Conservation (phyloP, 2,797 vertebrate genomes). For the Acipenser transmontanus region DNA sequence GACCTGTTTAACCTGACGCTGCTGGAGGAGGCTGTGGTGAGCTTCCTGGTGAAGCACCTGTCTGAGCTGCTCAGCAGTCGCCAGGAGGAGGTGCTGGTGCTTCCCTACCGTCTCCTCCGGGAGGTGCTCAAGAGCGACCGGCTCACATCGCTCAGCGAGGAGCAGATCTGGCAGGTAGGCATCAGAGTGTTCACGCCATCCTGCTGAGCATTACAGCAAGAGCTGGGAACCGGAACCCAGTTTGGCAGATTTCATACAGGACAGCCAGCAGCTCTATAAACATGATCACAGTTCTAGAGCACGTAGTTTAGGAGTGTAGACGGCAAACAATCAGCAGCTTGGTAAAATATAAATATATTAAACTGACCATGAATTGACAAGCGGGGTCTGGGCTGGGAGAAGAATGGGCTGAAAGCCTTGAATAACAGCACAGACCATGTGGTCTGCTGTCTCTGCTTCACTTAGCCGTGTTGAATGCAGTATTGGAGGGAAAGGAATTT, state of each 20-base stretch:
- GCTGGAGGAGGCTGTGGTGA: constrained; percentile 87
- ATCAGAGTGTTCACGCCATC: too few relatives aligned
- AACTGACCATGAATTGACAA: background rate
- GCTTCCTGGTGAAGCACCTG: constrained; percentile 91
- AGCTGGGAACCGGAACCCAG: too few relatives aligned
- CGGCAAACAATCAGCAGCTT: too few relatives aligned
- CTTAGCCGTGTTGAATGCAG: too few relatives aligned
- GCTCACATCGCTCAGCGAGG: constrained; percentile 89
- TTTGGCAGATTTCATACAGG: too few relatives aligned
- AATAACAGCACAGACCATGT: background rate
- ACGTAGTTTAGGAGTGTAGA: too few relatives aligned
- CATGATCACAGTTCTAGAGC: too few relatives aligned
- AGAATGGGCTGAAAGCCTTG: background rate
- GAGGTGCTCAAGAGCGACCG: constrained; percentile 93
- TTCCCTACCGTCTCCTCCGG: constrained; percentile 87
- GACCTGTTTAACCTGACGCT: constrained; percentile 93
- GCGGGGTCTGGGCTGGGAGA: background rate
- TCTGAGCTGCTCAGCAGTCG: constrained; percentile 82
- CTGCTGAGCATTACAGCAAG: too few relatives aligned
- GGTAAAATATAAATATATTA: too few relatives aligned
- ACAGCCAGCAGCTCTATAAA: too few relatives aligned
- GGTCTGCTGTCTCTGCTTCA: background rate
- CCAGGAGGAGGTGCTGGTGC: constrained; percentile 81
- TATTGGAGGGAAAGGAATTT: too few relatives aligned
- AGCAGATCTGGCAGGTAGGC: constrained; percentile 94